Percentiles rank a stretch among this genome's conserved stretches.
Evolutionary conservation across 2,113 vertebrate species (phyloP).

Genomic region (Sapayoa aenigma): DNA sequence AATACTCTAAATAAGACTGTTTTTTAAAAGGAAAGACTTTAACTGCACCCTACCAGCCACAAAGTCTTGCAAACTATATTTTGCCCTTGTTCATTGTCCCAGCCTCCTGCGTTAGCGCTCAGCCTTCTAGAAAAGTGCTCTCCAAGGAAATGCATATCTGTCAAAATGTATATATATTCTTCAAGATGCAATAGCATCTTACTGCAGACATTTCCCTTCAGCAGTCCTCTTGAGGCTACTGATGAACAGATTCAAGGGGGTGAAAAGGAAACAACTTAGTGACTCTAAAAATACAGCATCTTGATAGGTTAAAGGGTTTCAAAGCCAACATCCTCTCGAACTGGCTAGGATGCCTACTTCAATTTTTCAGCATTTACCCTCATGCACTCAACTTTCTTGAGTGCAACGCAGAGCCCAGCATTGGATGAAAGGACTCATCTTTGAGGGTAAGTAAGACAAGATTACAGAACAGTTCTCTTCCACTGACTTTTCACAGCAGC

Average conservation of each 20-base stretch:
- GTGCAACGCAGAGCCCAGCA: fast-evolving
- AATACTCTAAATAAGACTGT: neutral
- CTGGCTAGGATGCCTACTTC: neutral
- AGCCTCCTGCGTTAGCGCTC: neutral
- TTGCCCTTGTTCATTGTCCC: neutral
- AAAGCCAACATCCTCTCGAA: neutral
- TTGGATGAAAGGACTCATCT: neutral
- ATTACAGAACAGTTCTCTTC: neutral
- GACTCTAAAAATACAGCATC: neutral
- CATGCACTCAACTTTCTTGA: too few relatives aligned
- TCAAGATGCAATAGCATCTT: neutral
- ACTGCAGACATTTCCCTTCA: neutral
- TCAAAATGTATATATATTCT: neutral
- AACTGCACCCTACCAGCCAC: neutral
- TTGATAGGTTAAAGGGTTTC: neutral
- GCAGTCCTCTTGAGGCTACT: neutral
- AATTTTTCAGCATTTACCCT: neutral
- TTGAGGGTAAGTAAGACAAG: neutral
- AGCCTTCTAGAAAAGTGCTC: neutral
- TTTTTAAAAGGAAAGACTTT: neutral
- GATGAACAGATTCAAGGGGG: neutral
- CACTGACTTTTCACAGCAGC: neutral
- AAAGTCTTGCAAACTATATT: neutral
- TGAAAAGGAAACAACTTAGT: neutral
- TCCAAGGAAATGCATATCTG: neutral